Base-by-base conservation (phyloP, 2,113 vertebrate genomes). In the Fulica atra region DNA sequence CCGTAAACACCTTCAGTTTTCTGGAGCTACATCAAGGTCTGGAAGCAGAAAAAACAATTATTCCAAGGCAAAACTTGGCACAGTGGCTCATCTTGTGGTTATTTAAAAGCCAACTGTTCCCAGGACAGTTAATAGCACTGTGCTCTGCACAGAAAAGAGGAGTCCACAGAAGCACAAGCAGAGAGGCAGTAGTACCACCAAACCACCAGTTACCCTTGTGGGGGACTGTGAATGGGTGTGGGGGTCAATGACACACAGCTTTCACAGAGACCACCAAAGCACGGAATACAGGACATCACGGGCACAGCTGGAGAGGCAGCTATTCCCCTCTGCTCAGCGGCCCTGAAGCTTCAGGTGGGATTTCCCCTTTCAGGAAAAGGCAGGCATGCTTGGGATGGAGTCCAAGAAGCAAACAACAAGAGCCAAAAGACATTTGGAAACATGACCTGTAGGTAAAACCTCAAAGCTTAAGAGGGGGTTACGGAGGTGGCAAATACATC, bases 41-140 rank as follows among this genome's bases (percentile, higher is more conserved):
- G 96, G 96, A 97, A 95, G 74, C 92, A 97, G 93, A 96, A 96
- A 93, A 95, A 96, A 96, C 95, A 96, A 68, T 90, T 95, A 66
- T 63, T 88, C 76, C 83, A 83, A 86, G 4, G 68, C 82, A 86
- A 83, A 95, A 90, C 68, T 78, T 95, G 96, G 96, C 95, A 81
- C 68, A 26, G 33, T 16, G 25, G 48, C 79, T 26, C 56, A 0
- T 0, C 68, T 51, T 81, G 50, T 63, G 76, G 93, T 93, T 88
- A 88, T 92, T 94, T 86, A 60, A 54, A 65, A 95, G 94, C 86
- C 88, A 94, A 33, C 82, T 25, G 26, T 93, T 95, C 86, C 76
- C 90, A 88, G 91, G 89, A 59, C 60, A 82, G 59, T 77, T 92
- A 90, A 88, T 38, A 86, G 92, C 71, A 88, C 50, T 3, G 0